These are phyloP conservation scores for Ochotona princeps DNA, from an alignment of 2,113 vertebrate genomes.

Conservation along the genomic window DNA sequence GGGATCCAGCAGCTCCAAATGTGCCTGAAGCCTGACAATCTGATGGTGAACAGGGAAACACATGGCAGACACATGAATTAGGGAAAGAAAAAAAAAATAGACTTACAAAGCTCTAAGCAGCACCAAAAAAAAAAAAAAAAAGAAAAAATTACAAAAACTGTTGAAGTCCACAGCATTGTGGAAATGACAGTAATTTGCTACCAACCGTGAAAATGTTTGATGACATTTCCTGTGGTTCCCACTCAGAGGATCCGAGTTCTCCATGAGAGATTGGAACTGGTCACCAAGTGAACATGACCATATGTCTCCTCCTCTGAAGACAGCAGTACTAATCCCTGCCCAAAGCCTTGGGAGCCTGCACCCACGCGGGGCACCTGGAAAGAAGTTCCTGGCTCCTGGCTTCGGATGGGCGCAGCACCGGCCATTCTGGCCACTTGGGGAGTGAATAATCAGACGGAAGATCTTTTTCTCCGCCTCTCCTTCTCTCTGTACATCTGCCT, in stretches of 20 bases:
- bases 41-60: constrained; percentile 19
- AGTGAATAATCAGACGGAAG: no score
- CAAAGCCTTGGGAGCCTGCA: no score
- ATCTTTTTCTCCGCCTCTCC: no score
- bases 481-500: no score
- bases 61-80: background rate
- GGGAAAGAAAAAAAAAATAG: background rate
- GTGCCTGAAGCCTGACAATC: background rate
- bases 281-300: background rate
- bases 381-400: no score
- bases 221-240: no score
- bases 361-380: no score
- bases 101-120: background rate
- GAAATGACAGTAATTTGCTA: background rate
- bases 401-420: no score
- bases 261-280: background rate
- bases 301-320: background rate
- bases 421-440: no score
- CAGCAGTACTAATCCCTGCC: background rate
- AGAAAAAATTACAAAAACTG: no score
- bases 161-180: background rate
- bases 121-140: background rate
- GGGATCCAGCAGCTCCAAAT: background rate
- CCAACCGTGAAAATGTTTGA: background rate
- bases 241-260: background rate